Evolutionary conservation across 2,797 vertebrate species (phyloP).

Genomic region (Petrocephalus schoutedeni): DNA sequence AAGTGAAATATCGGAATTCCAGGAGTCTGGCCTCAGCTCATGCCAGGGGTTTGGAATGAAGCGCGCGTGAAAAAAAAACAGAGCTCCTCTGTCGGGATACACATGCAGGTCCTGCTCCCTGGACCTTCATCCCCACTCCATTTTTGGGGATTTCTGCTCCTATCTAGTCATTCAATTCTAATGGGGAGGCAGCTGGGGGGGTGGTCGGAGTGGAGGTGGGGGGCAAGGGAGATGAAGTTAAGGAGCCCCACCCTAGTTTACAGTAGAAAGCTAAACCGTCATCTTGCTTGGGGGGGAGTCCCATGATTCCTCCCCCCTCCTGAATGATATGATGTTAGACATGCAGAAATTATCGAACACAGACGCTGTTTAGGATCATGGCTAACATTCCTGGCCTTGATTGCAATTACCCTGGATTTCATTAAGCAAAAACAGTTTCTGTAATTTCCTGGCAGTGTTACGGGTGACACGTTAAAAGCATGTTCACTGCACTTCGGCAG

Average conservation of each 20-base stretch:
- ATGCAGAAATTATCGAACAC: not conserved
- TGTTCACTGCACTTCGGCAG: not conserved
- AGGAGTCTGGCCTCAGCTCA: conserved; percentile 27
- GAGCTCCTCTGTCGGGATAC: not conserved
- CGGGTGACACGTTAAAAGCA: not conserved
- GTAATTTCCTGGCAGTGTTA: not conserved
- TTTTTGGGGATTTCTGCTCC: conserved; percentile 21
- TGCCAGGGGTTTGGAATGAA: conserved; percentile 26
- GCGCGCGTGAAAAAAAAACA: conserved; percentile 17
- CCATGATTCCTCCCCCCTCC: not conserved
- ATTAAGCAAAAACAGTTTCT: not conserved
- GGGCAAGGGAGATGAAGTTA: not conserved
- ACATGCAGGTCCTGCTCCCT: not conserved
- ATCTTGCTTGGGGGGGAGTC: not conserved
- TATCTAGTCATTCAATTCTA: conserved; percentile 19
- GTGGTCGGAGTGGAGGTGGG: not conserved
- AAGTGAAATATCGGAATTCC: conserved; percentile 40
- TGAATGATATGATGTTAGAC: not conserved
- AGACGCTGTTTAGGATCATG: not conserved
- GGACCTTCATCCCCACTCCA: conserved; percentile 6
- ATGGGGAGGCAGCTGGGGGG: not conserved
- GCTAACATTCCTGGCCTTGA: conserved; percentile 1
- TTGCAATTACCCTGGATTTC: not conserved
- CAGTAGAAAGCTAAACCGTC: not conserved
- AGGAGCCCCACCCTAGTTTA: not conserved